Base-by-base conservation (phyloP, 2,888 invertebrate genomes). In the Aphrophora alni region DNA sequence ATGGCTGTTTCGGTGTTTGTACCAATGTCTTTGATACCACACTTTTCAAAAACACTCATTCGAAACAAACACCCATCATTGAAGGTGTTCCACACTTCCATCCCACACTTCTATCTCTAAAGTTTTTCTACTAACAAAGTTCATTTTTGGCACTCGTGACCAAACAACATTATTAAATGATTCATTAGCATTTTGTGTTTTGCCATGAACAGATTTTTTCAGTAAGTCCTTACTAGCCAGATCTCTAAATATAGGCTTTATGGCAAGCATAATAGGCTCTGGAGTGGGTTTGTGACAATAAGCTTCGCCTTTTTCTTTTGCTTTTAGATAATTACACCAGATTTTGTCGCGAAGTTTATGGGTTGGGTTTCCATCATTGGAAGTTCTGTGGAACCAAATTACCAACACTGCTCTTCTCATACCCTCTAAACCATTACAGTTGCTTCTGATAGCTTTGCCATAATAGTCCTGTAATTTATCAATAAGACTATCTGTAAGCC, bases 201-300 rank as follows among this genome's bases (percentile, higher is more conserved):
- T 77, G 3, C 77, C 70, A 38, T 77, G 68, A 10, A 69, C 14
- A 70, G 38, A 77, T 38, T 77, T 77, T 28, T 38, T 28, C 21
- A 77, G 26, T 59, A 76, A 28, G 21, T 76, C 76, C 21, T 26
- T 76, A 68, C 28, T 28, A 69, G 76, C 68, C 21, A 68, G 21
- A 28, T 68, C 76, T n/a, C 28, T 76, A 68, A 68, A 76, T 14
- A 76, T 44, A 28, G 68, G 68, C 76, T 76, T 76, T 27, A 76
- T 77, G n/a, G 77, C 77, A 8, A 70, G 28, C 77, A 77, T 77
- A 33, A 77, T 38, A 59, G 77, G 77, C 28, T 68, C 68, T 27
- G 68, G 68, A 44, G 68, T 76, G 33, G 27, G 76, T 76, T 59
- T 76, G 68, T 76, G 59, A 21, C 44, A 28, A 24, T 24, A 25